Percentiles rank a stretch among this genome's conserved stretches.
phyloP scores from a whole-genome alignment of 2,888 invertebrate species.

The Dynastes tityus region DNA sequence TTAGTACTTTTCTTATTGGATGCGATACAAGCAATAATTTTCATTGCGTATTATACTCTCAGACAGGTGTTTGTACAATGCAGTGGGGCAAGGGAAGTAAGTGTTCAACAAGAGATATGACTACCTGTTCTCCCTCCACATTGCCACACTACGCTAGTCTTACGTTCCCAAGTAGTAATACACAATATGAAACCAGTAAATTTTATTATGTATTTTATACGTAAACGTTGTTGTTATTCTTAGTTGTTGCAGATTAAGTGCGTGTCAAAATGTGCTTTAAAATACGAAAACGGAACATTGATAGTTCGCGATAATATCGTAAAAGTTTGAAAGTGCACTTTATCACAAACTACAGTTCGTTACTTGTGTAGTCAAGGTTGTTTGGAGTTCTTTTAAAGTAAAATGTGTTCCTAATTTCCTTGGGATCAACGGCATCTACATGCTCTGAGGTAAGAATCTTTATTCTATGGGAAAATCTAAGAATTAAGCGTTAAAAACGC shows the following conservation, averaged over 20 bases:
- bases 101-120: slow-evolving; percentile 62
- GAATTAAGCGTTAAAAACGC: background rate
- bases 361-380: slow-evolving; percentile 59
- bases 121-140: slow-evolving; percentile 67
- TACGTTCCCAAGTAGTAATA: slow-evolving; percentile 58
- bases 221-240: slow-evolving; percentile 38
- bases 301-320: slow-evolving; percentile 16
- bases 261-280: slow-evolving; percentile 44
- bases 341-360: slow-evolving; percentile 49
- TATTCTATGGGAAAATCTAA: slow-evolving; percentile 1
- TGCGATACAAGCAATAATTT: slow-evolving; percentile 27
- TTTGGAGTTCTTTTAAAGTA: slow-evolving; percentile 58
- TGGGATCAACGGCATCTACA: slow-evolving; percentile 59
- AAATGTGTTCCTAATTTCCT: slow-evolving; percentile 59
- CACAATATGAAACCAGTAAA: slow-evolving; percentile 55
- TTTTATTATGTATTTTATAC: slow-evolving; percentile 48
- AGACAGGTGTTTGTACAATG: slow-evolving; percentile 57
- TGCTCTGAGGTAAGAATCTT: slow-evolving; percentile 57
- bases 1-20: slow-evolving; percentile 13
- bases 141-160: slow-evolving; percentile 53
- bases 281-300: slow-evolving; percentile 43
- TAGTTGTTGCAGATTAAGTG: slow-evolving; percentile 24
- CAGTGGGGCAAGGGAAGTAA: slow-evolving; percentile 51
- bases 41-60: slow-evolving; percentile 39
- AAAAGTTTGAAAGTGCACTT: slow-evolving; percentile 51